A percentile compares a stretch with the other conserved stretches of the same genome.
These are phyloP conservation scores for Ischnus inquisitorius DNA, from an alignment of 2,888 invertebrate species.

Conservation along the genomic window DNA sequence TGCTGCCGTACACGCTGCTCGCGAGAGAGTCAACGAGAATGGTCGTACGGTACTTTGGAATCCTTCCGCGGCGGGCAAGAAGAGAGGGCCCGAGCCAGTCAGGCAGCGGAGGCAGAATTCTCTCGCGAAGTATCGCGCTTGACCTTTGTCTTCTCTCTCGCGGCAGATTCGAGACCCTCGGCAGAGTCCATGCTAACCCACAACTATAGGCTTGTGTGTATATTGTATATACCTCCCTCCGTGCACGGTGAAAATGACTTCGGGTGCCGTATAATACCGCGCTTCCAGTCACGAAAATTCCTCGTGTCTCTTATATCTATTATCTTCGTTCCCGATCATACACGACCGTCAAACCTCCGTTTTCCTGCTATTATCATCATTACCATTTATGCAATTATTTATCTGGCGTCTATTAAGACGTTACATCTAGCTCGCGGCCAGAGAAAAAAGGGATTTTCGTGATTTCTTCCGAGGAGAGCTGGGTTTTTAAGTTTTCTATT, in stretches of 20 bases:
- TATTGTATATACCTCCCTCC: background rate
- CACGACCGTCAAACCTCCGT: conserved; percentile 38
- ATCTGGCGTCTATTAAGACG: too few relatives aligned
- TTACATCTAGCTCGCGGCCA: too few relatives aligned
- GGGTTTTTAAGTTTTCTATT: too few relatives aligned
- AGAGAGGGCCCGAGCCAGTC: conserved; percentile 18
- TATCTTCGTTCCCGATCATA: conserved; percentile 60
- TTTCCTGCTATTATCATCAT: background rate
- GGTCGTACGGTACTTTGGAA: conserved; percentile 68
- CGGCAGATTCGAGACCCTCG: conserved; percentile 51
- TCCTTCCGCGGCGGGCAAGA: conserved; percentile 19
- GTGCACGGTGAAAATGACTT: conserved; percentile 15
- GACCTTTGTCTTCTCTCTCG: conserved; percentile 71
- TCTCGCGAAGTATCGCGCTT: conserved; percentile 51
- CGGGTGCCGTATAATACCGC: conserved; percentile 8
- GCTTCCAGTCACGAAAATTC: conserved; percentile 66
- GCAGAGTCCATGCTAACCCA: conserved; percentile 47
- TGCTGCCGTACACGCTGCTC: conserved; percentile 40
- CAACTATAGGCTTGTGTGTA: conserved; percentile 2
- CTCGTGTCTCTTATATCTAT: conserved; percentile 62
- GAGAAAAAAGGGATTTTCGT: too few relatives aligned
- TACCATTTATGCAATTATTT: too few relatives aligned
- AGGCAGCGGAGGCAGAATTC: conserved; percentile 21
- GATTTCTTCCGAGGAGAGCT: too few relatives aligned
- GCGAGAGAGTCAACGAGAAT: conserved; percentile 54